A percentile compares a stretch with the other conserved stretches of the same genome.
Conservation (phyloP, 1,140 invertebrate species). For the Diorhabda carinulata region DNA sequence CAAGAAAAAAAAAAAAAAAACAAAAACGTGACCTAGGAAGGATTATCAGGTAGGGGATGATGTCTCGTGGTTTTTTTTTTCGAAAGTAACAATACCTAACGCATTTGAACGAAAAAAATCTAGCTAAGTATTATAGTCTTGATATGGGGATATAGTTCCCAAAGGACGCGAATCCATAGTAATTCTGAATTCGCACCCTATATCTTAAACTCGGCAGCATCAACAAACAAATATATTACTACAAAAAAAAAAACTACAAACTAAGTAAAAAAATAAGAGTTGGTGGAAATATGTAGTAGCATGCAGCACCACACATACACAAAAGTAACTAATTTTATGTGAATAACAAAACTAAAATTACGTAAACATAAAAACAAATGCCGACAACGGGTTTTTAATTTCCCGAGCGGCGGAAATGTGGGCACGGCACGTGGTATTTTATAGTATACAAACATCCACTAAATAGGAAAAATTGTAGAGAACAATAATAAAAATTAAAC, state of each 20-base stretch:
- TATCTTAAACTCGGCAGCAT: slow-evolving; percentile 51
- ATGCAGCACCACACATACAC: slow-evolving; percentile 43
- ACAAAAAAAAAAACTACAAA: slow-evolving; percentile 39
- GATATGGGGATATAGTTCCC: slow-evolving; percentile 14
- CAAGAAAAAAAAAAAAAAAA: slow-evolving; percentile 9
- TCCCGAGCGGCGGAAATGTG: slow-evolving; percentile 27
- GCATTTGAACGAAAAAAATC: slow-evolving; percentile 25
- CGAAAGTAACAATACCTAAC: slow-evolving; percentile 10
- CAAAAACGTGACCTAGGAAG: background rate
- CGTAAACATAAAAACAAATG: slow-evolving; percentile 28
- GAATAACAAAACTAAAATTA: slow-evolving; percentile 39
- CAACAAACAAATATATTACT: slow-evolving; percentile 47
- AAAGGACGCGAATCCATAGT: slow-evolving; percentile 9
- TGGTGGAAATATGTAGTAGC: slow-evolving; percentile 41
- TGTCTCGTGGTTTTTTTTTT: background rate
- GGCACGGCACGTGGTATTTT: slow-evolving; percentile 40
- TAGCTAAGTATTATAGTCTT: slow-evolving; percentile 42
- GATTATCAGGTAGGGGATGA: no score
- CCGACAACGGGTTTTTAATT: slow-evolving; percentile 23
- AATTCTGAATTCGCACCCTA: slow-evolving; percentile 23
- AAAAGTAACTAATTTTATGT: slow-evolving; percentile 37
- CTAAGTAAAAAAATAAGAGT: slow-evolving; percentile 46
- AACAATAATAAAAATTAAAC: slow-evolving; percentile 31
- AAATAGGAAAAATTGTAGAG: slow-evolving; percentile 21
- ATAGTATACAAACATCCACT: slow-evolving; percentile 29